phyloP scores from a whole-genome alignment of 1,140 invertebrate species.

The Temnothorax longispinosus region DNA sequence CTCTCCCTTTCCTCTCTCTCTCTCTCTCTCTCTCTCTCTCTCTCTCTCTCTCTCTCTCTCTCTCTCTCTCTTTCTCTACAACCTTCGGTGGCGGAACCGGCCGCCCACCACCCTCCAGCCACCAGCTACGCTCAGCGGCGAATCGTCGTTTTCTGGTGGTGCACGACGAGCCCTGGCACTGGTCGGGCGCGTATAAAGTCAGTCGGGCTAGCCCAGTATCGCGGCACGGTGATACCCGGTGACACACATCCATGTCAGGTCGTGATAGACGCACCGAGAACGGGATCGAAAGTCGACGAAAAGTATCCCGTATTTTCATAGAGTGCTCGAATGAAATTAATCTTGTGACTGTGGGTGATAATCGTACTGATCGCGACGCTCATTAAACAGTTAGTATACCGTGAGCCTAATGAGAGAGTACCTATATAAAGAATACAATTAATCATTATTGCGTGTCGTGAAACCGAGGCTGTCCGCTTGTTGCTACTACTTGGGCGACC shows the following conservation, averaged over 20 bases:
- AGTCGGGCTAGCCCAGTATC: constrained; percentile 58
- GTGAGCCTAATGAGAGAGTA: not conserved
- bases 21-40: not conserved
- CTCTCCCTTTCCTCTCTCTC: not conserved
- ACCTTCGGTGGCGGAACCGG: constrained; percentile 45
- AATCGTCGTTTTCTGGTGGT: constrained; percentile 74
- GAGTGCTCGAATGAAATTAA: constrained; percentile 19
- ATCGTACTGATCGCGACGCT: not conserved
- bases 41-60: no score
- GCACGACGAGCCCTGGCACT: constrained; percentile 68
- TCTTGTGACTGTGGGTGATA: not conserved
- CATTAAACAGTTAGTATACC: not conserved
- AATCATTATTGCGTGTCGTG: constrained; percentile 7
- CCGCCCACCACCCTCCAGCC: constrained; percentile 54
- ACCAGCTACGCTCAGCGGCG: constrained; percentile 62
- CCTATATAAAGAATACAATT: not conserved
- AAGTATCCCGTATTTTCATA: not conserved
- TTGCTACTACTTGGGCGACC: not conserved
- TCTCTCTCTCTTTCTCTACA: not conserved
- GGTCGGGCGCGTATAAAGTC: constrained; percentile 59
- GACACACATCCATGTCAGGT: constrained; percentile 10
- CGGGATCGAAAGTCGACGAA: not conserved
- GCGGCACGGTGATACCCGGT: constrained; percentile 17
- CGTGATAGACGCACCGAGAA: constrained; percentile 9
- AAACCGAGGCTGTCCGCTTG: not conserved